Base-by-base conservation (phyloP, 2,888 invertebrate genomes). In the Dolichomitus sp. region DNA sequence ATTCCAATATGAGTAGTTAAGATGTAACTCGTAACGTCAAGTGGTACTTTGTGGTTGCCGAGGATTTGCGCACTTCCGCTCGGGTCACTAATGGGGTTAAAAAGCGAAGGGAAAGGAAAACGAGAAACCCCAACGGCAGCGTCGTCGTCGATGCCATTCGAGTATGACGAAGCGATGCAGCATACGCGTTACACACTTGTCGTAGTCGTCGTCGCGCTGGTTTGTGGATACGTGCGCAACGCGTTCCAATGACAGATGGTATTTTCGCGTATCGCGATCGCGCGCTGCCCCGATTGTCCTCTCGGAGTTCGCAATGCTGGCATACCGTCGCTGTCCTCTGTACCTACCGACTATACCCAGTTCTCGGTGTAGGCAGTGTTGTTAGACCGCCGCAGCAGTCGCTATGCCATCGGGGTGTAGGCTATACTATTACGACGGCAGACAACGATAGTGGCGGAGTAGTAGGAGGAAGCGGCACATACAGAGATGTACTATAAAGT, bases 181-280 rank as follows among this genome's bases (percentile, higher is more conserved):
- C 66, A 76, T 66, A 59, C 70, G 76, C 59, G 66, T 70, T 50
- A 48, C 50, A 30, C 81, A 83, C 82, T 80, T 80, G 65, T 80
- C 57, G 76, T 79, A 45, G 69, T 74, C 40, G 68, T 68, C 59
- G 68, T 52, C 54, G 57, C 23, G 45, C 70, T 50, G 66, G 79
- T 33, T 72, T 65, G 80, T 79, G 83, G 82, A 78, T 81, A 87
- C 87, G 87, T 88, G 89, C 88, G 87, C 88, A 89, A 87, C 88
- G 87, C 82, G 85, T 84, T 85, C 90, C 89, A 90, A 92, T 91
- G 90, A 91, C 91, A 92, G 91, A 92, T 92, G 92, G 92, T 91
- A 92, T 91, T 92, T 91, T 90, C 89, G 89, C 90, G 90, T 91
- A 92, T 91, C 91, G 88, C 89, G 91, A 91, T 92, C 91, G 90